Conservation (phyloP, 2,888 invertebrate species). For the Drosophila basisetae region DNA sequence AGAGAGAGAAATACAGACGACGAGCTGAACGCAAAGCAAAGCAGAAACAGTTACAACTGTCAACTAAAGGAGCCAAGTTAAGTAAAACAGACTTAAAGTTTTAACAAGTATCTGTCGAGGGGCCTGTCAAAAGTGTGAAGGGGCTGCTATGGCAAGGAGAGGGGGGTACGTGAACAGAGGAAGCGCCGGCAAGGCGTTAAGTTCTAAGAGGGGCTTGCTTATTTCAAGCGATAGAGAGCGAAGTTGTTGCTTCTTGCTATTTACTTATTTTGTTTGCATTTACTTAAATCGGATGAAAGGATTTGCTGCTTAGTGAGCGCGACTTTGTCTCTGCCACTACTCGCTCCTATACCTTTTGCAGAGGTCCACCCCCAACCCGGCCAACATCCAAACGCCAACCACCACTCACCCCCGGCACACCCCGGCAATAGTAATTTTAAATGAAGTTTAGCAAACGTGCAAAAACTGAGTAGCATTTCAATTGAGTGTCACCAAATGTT, state of each 20-base stretch:
- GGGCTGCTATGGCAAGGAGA: neutral
- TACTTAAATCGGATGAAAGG: constrained; percentile 81
- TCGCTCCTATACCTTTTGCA: neutral
- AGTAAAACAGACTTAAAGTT: constrained; percentile 80
- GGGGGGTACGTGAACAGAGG: neutral
- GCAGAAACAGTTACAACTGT: constrained; percentile 77
- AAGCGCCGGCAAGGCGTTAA: constrained; percentile 48
- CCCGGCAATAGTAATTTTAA: constrained; percentile 39
- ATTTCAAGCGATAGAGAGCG: no score
- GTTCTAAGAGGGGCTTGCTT: constrained; percentile 28
- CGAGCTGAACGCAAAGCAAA: constrained; percentile 35
- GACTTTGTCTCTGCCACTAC: constrained; percentile 61
- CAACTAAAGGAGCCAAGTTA: constrained; percentile 77
- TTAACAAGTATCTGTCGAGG: constrained; percentile 71
- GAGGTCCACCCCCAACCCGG: neutral
- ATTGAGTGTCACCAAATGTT: constrained; percentile 55
- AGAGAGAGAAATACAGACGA: constrained; percentile 1
- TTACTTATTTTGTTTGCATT: constrained; percentile 80
- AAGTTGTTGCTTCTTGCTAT: constrained; percentile 78
- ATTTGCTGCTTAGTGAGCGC: constrained; percentile 80
- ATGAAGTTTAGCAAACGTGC: constrained; percentile 58
- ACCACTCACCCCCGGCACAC: neutral
- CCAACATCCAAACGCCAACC: neutral
- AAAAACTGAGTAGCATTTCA: constrained; percentile 60
- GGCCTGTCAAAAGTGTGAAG: constrained; percentile 22